These are phyloP conservation scores for Apteryx mantelli DNA, from an alignment of 2,113 vertebrate genomes.

Conservation along the genomic window DNA sequence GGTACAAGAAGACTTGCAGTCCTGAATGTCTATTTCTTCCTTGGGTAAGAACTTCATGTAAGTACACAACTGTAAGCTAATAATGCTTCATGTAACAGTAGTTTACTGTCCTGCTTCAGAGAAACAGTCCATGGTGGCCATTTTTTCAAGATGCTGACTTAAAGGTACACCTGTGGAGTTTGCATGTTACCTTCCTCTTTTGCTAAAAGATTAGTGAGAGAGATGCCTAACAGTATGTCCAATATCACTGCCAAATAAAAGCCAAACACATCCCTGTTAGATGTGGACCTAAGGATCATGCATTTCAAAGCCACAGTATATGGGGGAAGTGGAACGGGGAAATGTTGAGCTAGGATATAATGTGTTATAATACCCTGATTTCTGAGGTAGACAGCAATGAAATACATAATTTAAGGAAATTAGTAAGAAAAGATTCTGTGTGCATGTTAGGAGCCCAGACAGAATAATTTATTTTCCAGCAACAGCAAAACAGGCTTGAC, in stretches of 20 bases:
- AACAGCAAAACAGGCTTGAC: constrained; percentile 68
- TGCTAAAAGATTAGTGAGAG: neutral
- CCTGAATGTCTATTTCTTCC: neutral
- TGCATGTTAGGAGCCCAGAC: constrained; percentile 38
- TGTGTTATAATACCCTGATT: neutral
- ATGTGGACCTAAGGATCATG: neutral
- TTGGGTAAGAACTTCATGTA: neutral
- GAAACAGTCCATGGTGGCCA: neutral
- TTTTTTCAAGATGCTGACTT: neutral
- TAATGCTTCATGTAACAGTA: neutral
- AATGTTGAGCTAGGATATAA: neutral
- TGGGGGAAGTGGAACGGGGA: neutral
- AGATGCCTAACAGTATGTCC: neutral
- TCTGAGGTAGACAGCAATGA: neutral
- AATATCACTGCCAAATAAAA: neutral
- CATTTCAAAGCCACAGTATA: neutral
- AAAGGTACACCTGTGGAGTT: neutral
- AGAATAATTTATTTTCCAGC: constrained; percentile 67
- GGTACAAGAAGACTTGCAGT: neutral
- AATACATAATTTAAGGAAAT: constrained; percentile 62
- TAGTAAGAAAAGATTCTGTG: constrained; percentile 29
- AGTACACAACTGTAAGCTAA: neutral
- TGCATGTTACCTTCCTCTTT: neutral
- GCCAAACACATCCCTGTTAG: neutral
- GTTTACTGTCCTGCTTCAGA: neutral